These are phyloP conservation scores for Serinus canaria DNA, from an alignment of 2,113 vertebrate genomes.

Conservation along the genomic window DNA sequence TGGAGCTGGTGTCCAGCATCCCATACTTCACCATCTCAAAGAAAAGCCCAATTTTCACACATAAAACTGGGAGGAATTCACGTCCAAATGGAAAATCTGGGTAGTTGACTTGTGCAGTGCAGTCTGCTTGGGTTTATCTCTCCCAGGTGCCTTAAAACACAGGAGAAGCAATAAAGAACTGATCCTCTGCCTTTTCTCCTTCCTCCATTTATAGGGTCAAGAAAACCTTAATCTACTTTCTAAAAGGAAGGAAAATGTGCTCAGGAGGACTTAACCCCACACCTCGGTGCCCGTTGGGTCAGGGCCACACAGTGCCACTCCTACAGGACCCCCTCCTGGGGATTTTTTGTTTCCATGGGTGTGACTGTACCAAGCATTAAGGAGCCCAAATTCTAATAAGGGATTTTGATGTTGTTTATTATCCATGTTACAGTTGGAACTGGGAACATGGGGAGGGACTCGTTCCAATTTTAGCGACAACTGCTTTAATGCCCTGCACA, in stretches of 20 bases:
- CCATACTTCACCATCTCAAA: background rate
- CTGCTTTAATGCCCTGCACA: background rate
- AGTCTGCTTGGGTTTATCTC: background rate
- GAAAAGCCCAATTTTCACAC: background rate
- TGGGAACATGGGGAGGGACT: background rate
- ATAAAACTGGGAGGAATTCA: background rate
- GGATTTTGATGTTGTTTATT: background rate
- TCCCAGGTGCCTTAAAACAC: background rate
- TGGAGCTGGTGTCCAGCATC: background rate
- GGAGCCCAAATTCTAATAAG: background rate
- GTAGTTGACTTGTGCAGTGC: background rate
- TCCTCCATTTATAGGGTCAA: background rate
- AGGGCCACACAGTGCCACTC: accelerated
- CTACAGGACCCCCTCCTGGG: accelerated
- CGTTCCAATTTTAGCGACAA: background rate
- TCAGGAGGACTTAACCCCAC: background rate
- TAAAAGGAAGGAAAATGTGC: background rate
- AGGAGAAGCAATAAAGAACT: background rate
- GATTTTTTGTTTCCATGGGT: background rate
- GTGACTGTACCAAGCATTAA: accelerated
- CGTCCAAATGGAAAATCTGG: background rate
- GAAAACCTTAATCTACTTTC: background rate
- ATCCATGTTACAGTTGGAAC: background rate
- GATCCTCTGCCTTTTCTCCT: background rate
- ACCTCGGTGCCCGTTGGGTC: accelerated